Base-by-base conservation (phyloP, 2,797 vertebrate genomes). In the Urophycis tenuis region DNA sequence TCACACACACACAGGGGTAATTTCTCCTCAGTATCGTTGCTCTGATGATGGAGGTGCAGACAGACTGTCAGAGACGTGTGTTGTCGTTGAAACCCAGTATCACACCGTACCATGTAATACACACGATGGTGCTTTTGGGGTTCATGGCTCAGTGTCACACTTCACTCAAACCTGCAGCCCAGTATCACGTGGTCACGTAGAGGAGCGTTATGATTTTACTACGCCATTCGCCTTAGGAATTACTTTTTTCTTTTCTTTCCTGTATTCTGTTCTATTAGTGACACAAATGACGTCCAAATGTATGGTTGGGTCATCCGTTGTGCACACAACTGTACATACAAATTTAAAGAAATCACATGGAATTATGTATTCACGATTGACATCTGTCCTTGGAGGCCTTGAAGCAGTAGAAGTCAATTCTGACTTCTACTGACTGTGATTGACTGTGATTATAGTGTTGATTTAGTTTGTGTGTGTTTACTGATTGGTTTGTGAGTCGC, bases 11-110 rank as follows among this genome's bases (percentile, higher is more conserved):
- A 22, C 49, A 74, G 74, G 30, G 81, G 78, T 71, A 31, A 81
- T 90, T 87, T 88, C 85, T 84, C 80, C 82, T 45, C 76, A 53
- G 77, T 81, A 77, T 89, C 88, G 88, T 86, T 89, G 82, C 72
- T 74, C 53, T 5, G 79, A 78, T 78, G 81, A 83, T 77, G 75
- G 82, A 79, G 78, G 30, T 73, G 53, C 30, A 25, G 67, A 25
- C 30, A 30, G 29, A 74, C 81, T 70, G 74, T 32, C 71, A 76
- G 64, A 0, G 71, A 75, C 69, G 19, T 12, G 34, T 33, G 31
- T 34, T 67, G 33, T n/a, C 45, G 7, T 32, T 32, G 45, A 30
- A 67, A 53, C 29, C 72, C 76, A 33, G 67, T 74, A 35, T 39
- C 36, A 39, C 36, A 11, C 36, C 4, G 12, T 39, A 10, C 6